phyloP scores from a whole-genome alignment of 2,113 vertebrate species.

The Mustela lutreola region DNA sequence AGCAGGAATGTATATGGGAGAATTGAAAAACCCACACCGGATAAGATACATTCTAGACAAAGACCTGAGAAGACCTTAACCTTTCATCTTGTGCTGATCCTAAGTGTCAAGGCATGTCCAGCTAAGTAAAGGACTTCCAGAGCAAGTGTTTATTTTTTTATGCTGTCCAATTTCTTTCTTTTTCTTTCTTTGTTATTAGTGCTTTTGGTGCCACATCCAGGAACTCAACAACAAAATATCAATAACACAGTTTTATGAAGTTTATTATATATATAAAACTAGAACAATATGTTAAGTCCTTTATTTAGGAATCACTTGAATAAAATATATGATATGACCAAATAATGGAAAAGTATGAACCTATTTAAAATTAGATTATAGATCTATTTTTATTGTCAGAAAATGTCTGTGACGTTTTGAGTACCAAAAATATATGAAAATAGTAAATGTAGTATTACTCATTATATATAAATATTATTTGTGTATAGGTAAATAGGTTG shows the following conservation, averaged over 20 bases:
- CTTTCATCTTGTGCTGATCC: neutral
- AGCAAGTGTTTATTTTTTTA: neutral
- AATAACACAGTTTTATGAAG: neutral
- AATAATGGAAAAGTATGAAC: constrained; percentile 9
- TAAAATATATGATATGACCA: neutral
- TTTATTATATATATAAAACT: neutral
- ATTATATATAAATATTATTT: constrained; percentile 19
- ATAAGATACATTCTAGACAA: neutral
- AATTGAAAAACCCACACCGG: neutral
- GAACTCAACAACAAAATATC: neutral
- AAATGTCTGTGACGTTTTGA: neutral
- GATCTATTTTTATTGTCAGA: neutral
- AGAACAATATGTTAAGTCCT: neutral
- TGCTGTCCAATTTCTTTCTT: neutral
- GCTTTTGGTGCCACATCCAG: neutral
- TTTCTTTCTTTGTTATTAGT: neutral
- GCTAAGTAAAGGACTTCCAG: neutral
- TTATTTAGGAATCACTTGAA: neutral
- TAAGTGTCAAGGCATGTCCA: neutral
- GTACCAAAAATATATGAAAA: neutral
- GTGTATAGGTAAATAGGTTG: neutral
- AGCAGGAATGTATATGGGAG: neutral
- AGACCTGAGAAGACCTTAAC: neutral
- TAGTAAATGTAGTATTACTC: neutral
- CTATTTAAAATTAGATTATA: neutral